Evolutionary conservation across 1,140 invertebrate species (phyloP).

Genomic region (Zaprionus gabonicus): DNA sequence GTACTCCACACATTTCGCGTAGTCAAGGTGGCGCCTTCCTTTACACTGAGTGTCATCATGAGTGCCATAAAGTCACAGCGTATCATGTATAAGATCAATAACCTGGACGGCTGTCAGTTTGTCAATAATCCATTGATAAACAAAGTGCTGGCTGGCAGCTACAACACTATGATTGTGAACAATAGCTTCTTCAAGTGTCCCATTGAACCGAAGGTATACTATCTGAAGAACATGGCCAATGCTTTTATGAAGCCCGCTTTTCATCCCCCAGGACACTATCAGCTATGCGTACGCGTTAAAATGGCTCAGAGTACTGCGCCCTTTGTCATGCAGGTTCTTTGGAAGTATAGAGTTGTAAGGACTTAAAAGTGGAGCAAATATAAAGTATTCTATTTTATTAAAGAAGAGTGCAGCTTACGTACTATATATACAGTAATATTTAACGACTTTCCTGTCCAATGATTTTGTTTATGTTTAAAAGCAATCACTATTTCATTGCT

Average conservation of each 20-base stretch:
- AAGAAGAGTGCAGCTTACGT: background rate
- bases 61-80: slow-evolving; percentile 46
- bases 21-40: slow-evolving; percentile 35
- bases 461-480: background rate
- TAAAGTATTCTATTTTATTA: background rate
- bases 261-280: slow-evolving; percentile 52
- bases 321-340: slow-evolving; percentile 61
- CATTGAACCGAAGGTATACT: slow-evolving; percentile 52
- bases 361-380: background rate
- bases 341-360: slow-evolving; percentile 50
- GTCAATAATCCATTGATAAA: slow-evolving; percentile 52
- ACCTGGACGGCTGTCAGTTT: slow-evolving; percentile 57
- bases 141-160: slow-evolving; percentile 42
- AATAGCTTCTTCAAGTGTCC: slow-evolving; percentile 54
- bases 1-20: slow-evolving; percentile 51
- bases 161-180: slow-evolving; percentile 50
- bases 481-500: too few species aligned
- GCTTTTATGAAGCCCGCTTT: slow-evolving; percentile 35
- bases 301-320: slow-evolving; percentile 38
- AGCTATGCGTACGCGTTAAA: slow-evolving; percentile 40
- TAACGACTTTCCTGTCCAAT: background rate
- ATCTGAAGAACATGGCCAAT: slow-evolving; percentile 35
- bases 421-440: background rate
- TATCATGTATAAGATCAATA: slow-evolving; percentile 51
- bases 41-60: slow-evolving; percentile 38